Evolutionary conservation across 2,888 invertebrate genomes (phyloP).

Genomic region (Urechis unicinctus): DNA sequence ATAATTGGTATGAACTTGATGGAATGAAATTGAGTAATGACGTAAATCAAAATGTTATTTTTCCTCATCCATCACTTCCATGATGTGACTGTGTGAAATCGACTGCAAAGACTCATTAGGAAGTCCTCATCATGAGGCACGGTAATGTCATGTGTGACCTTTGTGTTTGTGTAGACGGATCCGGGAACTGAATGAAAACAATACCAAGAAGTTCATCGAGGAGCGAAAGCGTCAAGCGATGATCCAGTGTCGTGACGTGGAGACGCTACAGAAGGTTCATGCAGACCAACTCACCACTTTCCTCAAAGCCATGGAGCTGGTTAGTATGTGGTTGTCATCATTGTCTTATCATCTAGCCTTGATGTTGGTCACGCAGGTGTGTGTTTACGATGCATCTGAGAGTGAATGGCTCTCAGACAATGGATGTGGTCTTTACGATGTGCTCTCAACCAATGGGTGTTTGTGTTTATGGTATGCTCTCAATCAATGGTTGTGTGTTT

Average conservation of each 20-base stretch:
- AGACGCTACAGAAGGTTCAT: slow-evolving; percentile 43
- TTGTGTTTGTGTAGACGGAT: slow-evolving; percentile 63
- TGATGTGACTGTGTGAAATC: too few species aligned
- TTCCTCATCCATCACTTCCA: too few species aligned
- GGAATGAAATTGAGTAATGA: too few species aligned
- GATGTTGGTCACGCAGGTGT: too few species aligned
- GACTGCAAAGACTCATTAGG: too few species aligned
- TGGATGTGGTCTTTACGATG: too few species aligned
- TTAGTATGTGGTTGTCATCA: slow-evolving; percentile 1
- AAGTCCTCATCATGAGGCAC: too few species aligned
- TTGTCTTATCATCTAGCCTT: too few species aligned
- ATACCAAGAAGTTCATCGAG: slow-evolving; percentile 94
- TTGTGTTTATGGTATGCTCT: background rate
- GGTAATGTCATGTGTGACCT: background rate
- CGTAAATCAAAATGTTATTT: too few species aligned
- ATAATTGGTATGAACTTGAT: too few species aligned
- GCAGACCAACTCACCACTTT: slow-evolving; percentile 75
- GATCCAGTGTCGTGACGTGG: slow-evolving; percentile 41
- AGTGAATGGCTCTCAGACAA: background rate
- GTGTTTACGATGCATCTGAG: background rate
- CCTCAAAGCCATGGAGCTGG: slow-evolving; percentile 26
- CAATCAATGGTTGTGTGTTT: slow-evolving; percentile 7
- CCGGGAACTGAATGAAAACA: slow-evolving; percentile 85
- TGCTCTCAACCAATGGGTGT: too few species aligned
- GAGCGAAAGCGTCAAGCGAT: slow-evolving; percentile 60